Conservation (phyloP, 2,888 invertebrate genomes). For the Alentia gelatinosa region DNA sequence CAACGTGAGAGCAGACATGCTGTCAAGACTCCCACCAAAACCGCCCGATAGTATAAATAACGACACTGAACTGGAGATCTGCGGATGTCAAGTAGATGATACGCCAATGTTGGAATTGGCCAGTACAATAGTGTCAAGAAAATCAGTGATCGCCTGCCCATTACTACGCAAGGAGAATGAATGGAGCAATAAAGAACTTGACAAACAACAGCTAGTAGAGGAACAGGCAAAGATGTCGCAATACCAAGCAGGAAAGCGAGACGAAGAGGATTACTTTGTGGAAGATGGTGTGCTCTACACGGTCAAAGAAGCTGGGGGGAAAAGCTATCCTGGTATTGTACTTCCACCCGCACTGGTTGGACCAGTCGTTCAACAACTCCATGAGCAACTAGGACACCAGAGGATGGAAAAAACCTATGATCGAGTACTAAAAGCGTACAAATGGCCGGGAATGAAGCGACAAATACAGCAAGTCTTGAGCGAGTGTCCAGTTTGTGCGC, state of each 20-base stretch:
- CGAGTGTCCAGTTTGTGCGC: constrained; percentile 9
- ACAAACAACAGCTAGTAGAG: background rate
- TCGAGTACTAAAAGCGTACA: constrained; percentile 44
- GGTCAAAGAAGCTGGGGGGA: background rate
- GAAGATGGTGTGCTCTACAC: constrained; percentile 44
- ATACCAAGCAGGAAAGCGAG: background rate
- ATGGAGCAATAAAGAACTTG: no score
- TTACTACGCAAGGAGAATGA: no score
- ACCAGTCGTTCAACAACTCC: background rate
- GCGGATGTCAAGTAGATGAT: no score
- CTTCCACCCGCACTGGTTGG: background rate
- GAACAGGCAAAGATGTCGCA: constrained; percentile 20
- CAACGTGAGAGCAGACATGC: no score
- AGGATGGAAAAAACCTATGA: constrained; percentile 15
- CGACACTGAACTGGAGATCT: no score
- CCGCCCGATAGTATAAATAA: no score
- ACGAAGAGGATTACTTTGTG: background rate
- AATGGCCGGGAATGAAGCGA: constrained; percentile 28
- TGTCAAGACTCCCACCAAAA: no score
- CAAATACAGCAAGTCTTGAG: background rate
- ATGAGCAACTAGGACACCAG: constrained; percentile 43
- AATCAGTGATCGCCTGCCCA: no score
- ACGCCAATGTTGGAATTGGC: no score
- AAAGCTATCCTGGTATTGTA: constrained; percentile 39
- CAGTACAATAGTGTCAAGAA: no score